These are phyloP conservation scores for Oryzias melastigma DNA, from an alignment of 2,113 vertebrate genomes.

Conservation along the genomic window DNA sequence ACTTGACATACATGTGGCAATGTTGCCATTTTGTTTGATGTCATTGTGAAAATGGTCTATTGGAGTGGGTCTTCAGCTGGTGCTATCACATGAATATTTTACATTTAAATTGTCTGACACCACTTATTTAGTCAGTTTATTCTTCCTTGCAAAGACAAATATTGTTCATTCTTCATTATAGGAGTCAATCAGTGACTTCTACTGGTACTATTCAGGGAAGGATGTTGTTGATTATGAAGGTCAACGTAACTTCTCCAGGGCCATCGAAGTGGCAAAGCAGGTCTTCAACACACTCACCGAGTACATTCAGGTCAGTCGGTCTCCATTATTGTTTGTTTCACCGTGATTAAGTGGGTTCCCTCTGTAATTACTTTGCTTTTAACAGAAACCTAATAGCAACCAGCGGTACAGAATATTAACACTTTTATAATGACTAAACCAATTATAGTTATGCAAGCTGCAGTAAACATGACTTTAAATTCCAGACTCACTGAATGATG, in stretches of 20 bases:
- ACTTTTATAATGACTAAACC: too few relatives aligned
- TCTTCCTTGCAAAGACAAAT: not conserved
- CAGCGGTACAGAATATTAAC: too few relatives aligned
- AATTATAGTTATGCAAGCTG: not conserved
- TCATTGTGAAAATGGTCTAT: too few relatives aligned
- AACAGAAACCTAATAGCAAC: too few relatives aligned
- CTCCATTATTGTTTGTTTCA: not conserved
- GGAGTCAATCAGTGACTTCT: conserved; percentile 98
- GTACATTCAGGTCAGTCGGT: conserved; percentile 88
- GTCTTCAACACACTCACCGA: conserved; percentile 97
- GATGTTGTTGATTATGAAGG: conserved; percentile 90
- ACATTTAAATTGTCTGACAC: too few relatives aligned
- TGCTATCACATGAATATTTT: too few relatives aligned
- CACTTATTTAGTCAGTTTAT: not conserved
- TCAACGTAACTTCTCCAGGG: conserved; percentile 92
- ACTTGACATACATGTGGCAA: too few relatives aligned
- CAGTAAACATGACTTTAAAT: not conserved
- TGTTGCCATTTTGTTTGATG: too few relatives aligned
- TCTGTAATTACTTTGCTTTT: not conserved
- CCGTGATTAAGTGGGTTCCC: not conserved
- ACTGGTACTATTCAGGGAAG: conserved; percentile 97
- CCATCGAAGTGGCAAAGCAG: conserved; percentile 92
- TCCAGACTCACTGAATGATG: not conserved
- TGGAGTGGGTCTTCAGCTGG: too few relatives aligned
- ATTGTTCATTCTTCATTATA: conserved; percentile 48